Percentiles rank a stretch among this genome's conserved stretches.
Evolutionary conservation across 2,797 vertebrate species (phyloP).

Genomic region (Sebastes matsubarae): DNA sequence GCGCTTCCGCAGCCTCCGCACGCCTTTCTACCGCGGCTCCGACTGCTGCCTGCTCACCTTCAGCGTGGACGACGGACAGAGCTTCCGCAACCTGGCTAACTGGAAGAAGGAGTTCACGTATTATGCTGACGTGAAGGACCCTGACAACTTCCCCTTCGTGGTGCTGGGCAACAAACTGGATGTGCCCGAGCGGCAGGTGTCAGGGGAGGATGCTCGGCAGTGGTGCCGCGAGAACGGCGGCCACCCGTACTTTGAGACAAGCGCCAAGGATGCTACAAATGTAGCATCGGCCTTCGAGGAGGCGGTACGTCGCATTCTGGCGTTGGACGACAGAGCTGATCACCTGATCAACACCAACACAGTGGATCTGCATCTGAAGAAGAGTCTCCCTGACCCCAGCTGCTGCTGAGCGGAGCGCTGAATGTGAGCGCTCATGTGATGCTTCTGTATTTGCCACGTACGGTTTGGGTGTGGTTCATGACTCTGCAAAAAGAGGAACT

Average conservation of each 20-base stretch:
- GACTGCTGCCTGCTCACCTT: constrained; percentile 98
- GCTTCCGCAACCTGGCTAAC: constrained; percentile 92
- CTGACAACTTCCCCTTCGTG: constrained; percentile 93
- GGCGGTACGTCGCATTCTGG: constrained; percentile 89
- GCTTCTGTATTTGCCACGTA: not conserved
- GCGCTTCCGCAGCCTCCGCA: constrained; percentile 94
- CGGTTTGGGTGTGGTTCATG: not conserved
- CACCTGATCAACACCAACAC: constrained; percentile 91
- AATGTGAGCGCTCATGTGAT: not conserved
- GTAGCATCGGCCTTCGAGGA: constrained; percentile 94
- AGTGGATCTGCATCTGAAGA: constrained; percentile 86
- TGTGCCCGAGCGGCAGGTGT: constrained; percentile 90
- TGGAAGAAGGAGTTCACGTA: constrained; percentile 98
- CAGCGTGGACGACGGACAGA: constrained; percentile 94
- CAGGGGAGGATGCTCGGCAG: constrained; percentile 87
- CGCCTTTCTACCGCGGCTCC: constrained; percentile 96
- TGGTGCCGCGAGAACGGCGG: constrained; percentile 96
- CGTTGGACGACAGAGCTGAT: constrained; percentile 77
- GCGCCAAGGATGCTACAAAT: constrained; percentile 94
- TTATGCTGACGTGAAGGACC: constrained; percentile 94
- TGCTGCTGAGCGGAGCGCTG: constrained; percentile 86
- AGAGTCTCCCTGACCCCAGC: constrained; percentile 81
- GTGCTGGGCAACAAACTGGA: constrained; percentile 96
- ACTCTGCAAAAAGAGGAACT: constrained; percentile 13
- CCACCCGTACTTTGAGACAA: constrained; percentile 95